Percentiles rank a stretch among this genome's conserved stretches.
phyloP scores from a whole-genome alignment of 1,140 invertebrate genomes.

The Hormaphis cornu region DNA sequence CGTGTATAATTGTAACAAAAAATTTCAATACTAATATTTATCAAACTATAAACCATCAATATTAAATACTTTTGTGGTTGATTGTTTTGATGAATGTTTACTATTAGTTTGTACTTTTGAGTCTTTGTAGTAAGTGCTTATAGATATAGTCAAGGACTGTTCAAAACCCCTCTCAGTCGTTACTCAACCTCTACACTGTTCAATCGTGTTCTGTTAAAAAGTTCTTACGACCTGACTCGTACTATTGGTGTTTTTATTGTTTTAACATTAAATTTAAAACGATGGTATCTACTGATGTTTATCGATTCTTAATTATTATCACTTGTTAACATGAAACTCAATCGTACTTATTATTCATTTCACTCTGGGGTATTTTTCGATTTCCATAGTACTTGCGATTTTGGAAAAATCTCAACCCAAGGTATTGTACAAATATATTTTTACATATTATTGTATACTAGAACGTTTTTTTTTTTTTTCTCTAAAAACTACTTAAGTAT shows the following conservation, averaged over 20 bases:
- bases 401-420: not conserved
- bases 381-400: not conserved
- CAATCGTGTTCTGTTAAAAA: not conserved
- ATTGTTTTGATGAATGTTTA: not conserved
- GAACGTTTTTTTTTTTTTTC: too few relatives aligned
- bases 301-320: not conserved
- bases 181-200: not conserved
- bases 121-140: not conserved
- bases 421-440: not conserved
- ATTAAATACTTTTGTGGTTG: too few relatives aligned
- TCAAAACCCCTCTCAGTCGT: not conserved
- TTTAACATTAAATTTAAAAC: not conserved
- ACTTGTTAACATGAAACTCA: conserved; percentile 3
- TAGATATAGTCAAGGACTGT: not conserved
- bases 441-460: too few relatives aligned
- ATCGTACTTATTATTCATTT: conserved; percentile 10
- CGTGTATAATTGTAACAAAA: too few relatives aligned
- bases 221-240: not conserved
- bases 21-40: too few relatives aligned
- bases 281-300: not conserved
- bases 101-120: not conserved
- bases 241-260: too few relatives aligned
- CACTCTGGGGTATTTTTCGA: conserved; percentile 12
- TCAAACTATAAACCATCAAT: too few relatives aligned
- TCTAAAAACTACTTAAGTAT: too few relatives aligned